A percentile compares a stretch with the other conserved stretches of the same genome.
Conservation (phyloP, 2,113 vertebrate species). For the Myrmecobius fasciatus region DNA sequence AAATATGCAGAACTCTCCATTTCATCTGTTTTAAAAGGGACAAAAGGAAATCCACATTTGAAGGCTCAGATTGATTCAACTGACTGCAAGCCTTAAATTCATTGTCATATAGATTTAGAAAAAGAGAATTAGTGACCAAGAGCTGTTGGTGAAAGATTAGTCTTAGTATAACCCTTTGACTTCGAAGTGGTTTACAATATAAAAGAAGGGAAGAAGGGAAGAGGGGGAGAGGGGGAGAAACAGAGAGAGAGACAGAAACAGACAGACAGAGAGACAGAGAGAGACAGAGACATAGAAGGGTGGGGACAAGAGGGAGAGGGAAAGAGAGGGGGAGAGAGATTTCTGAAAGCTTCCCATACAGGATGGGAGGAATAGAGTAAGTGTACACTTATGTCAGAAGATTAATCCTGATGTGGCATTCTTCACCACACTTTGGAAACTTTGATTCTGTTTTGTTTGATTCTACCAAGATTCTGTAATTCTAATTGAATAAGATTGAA, state of each 20-base stretch:
- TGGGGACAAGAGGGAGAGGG: no score
- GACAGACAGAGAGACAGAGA: no score
- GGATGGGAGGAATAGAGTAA: background rate
- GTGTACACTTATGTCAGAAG: background rate
- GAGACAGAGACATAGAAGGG: no score
- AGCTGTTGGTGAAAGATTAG: background rate
- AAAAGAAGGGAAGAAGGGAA: no score
- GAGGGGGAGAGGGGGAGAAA: no score
- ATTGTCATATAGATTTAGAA: background rate
- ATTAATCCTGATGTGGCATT: background rate
- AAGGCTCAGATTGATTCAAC: background rate
- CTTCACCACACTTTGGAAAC: background rate
- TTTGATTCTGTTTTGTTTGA: no score
- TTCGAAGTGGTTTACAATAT: background rate
- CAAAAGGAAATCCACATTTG: background rate
- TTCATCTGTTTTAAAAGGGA: background rate
- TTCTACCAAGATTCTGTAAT: background rate
- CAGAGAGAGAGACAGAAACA: no score
- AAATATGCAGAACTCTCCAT: background rate
- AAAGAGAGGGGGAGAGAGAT: no score
- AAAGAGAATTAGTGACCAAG: background rate
- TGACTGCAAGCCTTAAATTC: background rate
- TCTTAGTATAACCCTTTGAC: background rate
- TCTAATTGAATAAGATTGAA: background rate
- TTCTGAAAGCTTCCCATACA: background rate